Conservation (phyloP, 2,888 invertebrate species). For the Pheosia tremula region DNA sequence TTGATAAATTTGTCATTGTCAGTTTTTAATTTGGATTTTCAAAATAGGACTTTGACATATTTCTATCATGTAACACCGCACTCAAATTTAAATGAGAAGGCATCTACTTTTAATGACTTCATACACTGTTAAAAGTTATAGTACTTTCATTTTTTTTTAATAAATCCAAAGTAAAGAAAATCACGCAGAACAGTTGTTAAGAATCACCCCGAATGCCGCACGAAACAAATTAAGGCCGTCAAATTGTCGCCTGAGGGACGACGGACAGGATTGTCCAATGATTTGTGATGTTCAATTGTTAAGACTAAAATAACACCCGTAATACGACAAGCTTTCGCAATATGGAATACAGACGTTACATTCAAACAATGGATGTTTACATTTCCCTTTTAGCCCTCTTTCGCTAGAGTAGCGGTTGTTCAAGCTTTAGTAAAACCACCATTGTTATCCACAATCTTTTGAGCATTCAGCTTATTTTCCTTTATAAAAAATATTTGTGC, state of each 20-base stretch:
- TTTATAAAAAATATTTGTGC: no score
- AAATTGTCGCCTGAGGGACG: constrained; percentile 30
- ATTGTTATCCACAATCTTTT: not conserved
- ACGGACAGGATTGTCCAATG: constrained; percentile 54
- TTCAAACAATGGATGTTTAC: not conserved
- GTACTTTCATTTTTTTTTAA: no score
- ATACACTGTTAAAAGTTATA: no score
- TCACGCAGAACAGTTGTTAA: constrained; percentile 25
- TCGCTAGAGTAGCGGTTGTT: not conserved
- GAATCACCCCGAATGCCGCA: constrained; percentile 32
- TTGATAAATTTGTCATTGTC: constrained; percentile 28
- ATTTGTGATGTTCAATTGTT: constrained; percentile 48
- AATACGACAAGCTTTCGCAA: not conserved
- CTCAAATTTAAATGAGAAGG: no score
- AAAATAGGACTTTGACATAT: not conserved
- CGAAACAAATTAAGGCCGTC: constrained; percentile 40
- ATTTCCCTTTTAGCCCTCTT: not conserved
- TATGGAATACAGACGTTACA: not conserved
- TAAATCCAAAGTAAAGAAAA: no score
- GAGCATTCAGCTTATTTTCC: not conserved
- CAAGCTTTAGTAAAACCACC: not conserved
- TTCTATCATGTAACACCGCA: no score
- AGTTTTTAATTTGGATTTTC: constrained; percentile 13
- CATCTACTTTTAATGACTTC: no score
- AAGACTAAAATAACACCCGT: constrained; percentile 38